Base-by-base conservation (phyloP, 2,113 vertebrate species). In the Grammomys surdaster region DNA sequence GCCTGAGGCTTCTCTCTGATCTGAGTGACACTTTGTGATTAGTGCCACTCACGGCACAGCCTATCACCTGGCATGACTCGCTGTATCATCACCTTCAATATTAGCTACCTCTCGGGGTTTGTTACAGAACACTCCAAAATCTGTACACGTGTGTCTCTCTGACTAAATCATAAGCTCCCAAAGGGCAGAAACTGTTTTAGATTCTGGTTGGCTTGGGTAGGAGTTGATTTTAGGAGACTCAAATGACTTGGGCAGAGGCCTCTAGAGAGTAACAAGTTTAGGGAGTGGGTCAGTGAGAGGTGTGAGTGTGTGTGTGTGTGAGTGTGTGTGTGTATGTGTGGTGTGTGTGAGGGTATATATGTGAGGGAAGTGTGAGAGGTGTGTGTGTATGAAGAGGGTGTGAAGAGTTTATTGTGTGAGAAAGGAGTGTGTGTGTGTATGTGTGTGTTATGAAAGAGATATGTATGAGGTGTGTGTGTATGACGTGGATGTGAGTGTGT, bases 71-170 rank as follows among this genome's bases (percentile, higher is more conserved):
- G 33, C 2, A 5, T 58, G 92, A 91, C 82, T 93, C 19, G 0
- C 75, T 36, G 24, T 43, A 40, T 28, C 72, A 48, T 28, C 85
- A 31, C 70, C 88, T 95, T 87, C 63, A 7, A 51, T 56, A 67
- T 91, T 84, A 92, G 94, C 88, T 65, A 75, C 73, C 65, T 48
- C 95, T 76, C 14, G 0, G 56, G n/a, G 24, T 90, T 90, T 73
- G 54, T 65, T 58, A 58, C 0, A 14, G 81, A 93, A 54, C 90
- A 82, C 80, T 91, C 75, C n/a, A n/a, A 54, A 84, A 46, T 54
- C 63, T 67, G 56, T 36, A 1, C 0, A 11, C 10, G 8, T 54
- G 20, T 88, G 81, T 77, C 5, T 84, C 84, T 94, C 78, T 40
- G 22, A 87, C 46, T 4, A 69, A 60, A 92, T 51, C 1, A 88